A percentile compares a stretch with the other conserved stretches of the same genome.
These are phyloP conservation scores for Orius laevigatus DNA, from an alignment of 1,140 invertebrate genomes.

Conservation along the genomic window DNA sequence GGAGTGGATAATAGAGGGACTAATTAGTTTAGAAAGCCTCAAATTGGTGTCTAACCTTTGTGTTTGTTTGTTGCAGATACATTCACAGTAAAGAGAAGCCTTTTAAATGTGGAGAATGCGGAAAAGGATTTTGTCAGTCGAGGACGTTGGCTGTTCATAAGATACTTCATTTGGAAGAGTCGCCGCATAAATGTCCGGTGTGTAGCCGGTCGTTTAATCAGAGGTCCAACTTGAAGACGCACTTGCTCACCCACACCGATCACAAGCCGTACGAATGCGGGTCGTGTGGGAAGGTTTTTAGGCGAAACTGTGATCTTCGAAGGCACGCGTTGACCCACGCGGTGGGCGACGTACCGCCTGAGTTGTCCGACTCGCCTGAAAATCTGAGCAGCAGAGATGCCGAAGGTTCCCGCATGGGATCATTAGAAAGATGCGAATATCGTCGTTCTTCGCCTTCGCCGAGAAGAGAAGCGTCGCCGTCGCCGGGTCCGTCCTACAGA, in stretches of 20 bases:
- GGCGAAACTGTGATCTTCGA: constrained; percentile 68
- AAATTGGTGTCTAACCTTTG: too few relatives aligned
- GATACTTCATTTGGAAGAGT: constrained; percentile 81
- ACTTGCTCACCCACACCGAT: constrained; percentile 86
- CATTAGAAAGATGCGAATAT: constrained; percentile 6
- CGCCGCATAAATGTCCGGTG: constrained; percentile 79
- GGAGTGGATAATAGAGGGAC: too few relatives aligned
- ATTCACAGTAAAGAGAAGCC: constrained; percentile 96
- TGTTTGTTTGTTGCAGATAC: constrained; percentile 46
- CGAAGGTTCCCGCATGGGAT: neutral
- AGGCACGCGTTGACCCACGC: constrained; percentile 71
- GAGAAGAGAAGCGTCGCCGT: constrained; percentile 11
- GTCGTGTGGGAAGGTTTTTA: constrained; percentile 74
- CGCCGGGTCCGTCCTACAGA: constrained; percentile 11
- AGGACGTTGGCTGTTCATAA: constrained; percentile 86
- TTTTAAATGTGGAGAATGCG: constrained; percentile 89
- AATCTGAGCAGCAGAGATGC: constrained; percentile 8
- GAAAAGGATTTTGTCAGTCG: constrained; percentile 92
- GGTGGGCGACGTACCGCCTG: constrained; percentile 59
- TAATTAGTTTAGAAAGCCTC: too few relatives aligned
- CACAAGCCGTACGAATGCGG: constrained; percentile 88
- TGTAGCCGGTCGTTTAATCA: constrained; percentile 81
- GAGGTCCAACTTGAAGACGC: constrained; percentile 81
- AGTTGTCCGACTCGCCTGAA: constrained; percentile 22
- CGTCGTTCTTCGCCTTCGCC: constrained; percentile 5